A percentile compares a stretch with the other conserved stretches of the same genome.
Conservation (phyloP, 2,113 vertebrate genomes). For the Corythaixoides concolor region DNA sequence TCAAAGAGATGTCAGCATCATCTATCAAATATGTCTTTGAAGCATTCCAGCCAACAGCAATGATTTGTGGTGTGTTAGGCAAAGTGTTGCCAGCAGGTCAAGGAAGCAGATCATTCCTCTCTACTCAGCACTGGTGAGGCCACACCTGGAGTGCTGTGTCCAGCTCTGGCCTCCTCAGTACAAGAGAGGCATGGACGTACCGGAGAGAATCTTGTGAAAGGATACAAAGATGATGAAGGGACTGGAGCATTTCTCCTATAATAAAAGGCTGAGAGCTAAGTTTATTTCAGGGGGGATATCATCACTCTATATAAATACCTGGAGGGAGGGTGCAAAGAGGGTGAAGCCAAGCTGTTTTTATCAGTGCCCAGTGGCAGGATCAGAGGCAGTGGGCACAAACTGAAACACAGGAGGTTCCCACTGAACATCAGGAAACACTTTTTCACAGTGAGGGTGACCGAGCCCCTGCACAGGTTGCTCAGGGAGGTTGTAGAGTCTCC, state of each 20-base stretch:
- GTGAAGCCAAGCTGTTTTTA: not conserved
- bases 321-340: not conserved
- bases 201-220: rapidly evolving
- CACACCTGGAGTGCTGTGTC: not conserved
- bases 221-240: not conserved
- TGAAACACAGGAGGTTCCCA: not conserved
- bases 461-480: not conserved
- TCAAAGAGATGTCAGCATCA: not conserved
- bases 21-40: not conserved
- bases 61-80: not conserved
- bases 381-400: not conserved
- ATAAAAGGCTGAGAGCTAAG: not conserved
- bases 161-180: not conserved
- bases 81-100: rapidly evolving
- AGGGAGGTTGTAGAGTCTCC: not conserved
- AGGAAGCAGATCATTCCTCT: not conserved
- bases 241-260: not conserved
- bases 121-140: not conserved
- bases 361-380: not conserved
- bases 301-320: not conserved
- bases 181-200: too few species aligned
- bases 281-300: not conserved
- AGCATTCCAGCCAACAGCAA: not conserved
- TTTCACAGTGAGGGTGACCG: not conserved
- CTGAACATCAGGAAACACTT: not conserved